phyloP scores from a whole-genome alignment of 1,140 invertebrate genomes.

The Oedothorax gibbosus region DNA sequence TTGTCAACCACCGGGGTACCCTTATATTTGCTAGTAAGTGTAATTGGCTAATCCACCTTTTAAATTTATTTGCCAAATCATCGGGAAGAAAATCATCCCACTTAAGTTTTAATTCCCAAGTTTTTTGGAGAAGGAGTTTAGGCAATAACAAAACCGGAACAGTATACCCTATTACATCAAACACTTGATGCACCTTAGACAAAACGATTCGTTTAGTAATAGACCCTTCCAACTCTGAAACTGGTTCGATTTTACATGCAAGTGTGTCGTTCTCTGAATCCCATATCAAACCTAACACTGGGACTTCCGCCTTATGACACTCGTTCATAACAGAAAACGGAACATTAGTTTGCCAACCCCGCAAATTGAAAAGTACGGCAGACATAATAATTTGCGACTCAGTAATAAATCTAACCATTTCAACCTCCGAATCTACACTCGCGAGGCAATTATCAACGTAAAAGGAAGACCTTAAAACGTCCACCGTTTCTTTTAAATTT shows the following conservation, averaged over 20 bases:
- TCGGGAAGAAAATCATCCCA: constrained; percentile 33
- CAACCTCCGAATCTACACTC: neutral
- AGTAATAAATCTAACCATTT: constrained; percentile 6
- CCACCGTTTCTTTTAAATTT: constrained; percentile 7
- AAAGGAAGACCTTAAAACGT: constrained; percentile 19
- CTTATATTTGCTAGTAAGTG: constrained; percentile 1
- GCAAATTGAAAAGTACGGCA: constrained; percentile 21
- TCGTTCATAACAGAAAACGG: neutral
- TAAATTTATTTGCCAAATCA: constrained; percentile 15
- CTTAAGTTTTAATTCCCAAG: constrained; percentile 26
- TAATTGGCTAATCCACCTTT: constrained; percentile 6
- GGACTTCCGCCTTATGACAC: neutral
- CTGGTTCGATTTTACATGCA: constrained; percentile 7
- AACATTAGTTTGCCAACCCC: constrained; percentile 16
- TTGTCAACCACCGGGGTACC: constrained; percentile 20
- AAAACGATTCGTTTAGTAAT: constrained; percentile 32
- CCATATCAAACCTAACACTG: constrained; percentile 26
- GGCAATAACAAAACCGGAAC: constrained; percentile 12
- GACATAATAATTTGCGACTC: constrained; percentile 16
- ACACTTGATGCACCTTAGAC: neutral
- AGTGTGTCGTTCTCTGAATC: constrained; percentile 1
- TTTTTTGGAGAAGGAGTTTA: constrained; percentile 39
- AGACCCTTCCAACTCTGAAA: neutral
- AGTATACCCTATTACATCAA: constrained; percentile 21
- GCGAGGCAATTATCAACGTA: constrained; percentile 46